A percentile compares a stretch with the other conserved stretches of the same genome.
These are phyloP conservation scores for Trematomus loennbergii DNA, from an alignment of 2,113 vertebrate species.

Conservation along the genomic window DNA sequence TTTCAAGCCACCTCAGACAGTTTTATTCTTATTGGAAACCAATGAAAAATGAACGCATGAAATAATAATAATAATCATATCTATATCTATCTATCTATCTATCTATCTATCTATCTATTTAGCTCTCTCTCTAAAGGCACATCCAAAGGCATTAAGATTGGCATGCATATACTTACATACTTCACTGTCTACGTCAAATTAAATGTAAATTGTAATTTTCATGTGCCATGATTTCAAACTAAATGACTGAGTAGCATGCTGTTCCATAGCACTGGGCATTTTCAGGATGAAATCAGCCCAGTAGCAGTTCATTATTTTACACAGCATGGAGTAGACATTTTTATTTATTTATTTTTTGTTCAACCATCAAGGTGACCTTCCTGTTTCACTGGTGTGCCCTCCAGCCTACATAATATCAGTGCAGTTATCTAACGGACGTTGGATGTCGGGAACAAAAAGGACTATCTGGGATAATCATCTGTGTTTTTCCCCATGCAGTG, in stretches of 20 bases:
- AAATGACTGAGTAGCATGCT: conserved; percentile 73
- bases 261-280: conserved; percentile 61
- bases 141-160: conserved; percentile 12
- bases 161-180: conserved; percentile 28
- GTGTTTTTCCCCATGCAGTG: conserved; percentile 50
- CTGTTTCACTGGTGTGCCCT: conserved; percentile 70
- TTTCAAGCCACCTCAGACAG: conserved; percentile 26
- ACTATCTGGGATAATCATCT: conserved; percentile 54
- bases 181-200: conserved; percentile 35
- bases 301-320: conserved; percentile 83
- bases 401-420: conserved; percentile 67
- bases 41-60: no score
- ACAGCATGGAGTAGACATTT: conserved; percentile 71
- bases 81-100: conserved; percentile 18
- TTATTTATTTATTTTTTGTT: conserved; percentile 67
- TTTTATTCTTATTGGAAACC: no score
- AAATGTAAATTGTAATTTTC: conserved; percentile 77
- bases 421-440: conserved; percentile 53
- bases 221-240: conserved; percentile 59
- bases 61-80: no score
- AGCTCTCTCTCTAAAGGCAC: not conserved
- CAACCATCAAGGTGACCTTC: conserved; percentile 82
- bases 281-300: conserved; percentile 85
- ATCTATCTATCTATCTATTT: no score
- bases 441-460: conserved; percentile 54